Evolutionary conservation across 2,888 invertebrate species (phyloP).

Genomic region (Iselma pallidipennis): DNA sequence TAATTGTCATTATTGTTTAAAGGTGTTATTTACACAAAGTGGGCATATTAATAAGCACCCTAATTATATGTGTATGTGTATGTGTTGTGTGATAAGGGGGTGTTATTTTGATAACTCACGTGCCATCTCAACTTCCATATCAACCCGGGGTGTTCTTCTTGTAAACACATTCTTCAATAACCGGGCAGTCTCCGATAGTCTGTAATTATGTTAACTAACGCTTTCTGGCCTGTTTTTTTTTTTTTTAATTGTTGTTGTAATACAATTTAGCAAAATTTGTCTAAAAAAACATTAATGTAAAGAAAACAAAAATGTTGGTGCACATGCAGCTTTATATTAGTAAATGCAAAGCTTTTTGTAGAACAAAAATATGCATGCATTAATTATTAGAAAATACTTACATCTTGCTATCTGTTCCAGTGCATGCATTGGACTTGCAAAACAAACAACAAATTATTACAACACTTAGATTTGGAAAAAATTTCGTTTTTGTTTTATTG

Average conservation of each 20-base stretch:
- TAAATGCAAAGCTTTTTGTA: slow-evolving; percentile 1
- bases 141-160: slow-evolving; percentile 83
- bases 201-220: slow-evolving; percentile 59
- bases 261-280: not conserved
- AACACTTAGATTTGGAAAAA: slow-evolving; percentile 26
- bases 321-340: not conserved
- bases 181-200: slow-evolving; percentile 96
- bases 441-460: slow-evolving; percentile 53
- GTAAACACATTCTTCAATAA: slow-evolving; percentile 93
- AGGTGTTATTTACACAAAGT: slow-evolving; percentile 5
- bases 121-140: slow-evolving; percentile 87
- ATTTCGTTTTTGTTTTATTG: not conserved
- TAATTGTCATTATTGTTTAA: not conserved
- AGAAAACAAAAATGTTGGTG: too few species aligned
- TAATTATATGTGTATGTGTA: not conserved
- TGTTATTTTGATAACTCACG: slow-evolving; percentile 71
- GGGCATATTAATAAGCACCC: slow-evolving; percentile 2
- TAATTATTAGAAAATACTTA: slow-evolving; percentile 68
- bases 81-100: slow-evolving; percentile 11
- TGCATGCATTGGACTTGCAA: slow-evolving; percentile 82
- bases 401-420: slow-evolving; percentile 87
- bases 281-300: not conserved
- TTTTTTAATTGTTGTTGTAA: not conserved
- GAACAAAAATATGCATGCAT: slow-evolving; percentile 25
- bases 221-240: slow-evolving; percentile 33